Evolutionary conservation across 2,888 invertebrate genomes (phyloP).

Genomic region (Leptopilina drosophilae): DNA sequence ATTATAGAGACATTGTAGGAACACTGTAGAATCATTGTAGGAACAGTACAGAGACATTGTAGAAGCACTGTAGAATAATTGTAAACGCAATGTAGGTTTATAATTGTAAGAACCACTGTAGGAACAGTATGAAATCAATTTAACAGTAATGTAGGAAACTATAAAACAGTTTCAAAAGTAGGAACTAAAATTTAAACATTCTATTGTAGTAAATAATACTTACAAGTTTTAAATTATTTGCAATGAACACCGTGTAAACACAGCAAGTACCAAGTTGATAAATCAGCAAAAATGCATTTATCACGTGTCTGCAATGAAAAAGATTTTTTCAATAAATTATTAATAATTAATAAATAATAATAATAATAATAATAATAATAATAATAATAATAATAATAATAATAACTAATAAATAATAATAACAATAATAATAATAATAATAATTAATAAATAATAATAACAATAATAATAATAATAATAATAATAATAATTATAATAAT

Average conservation of each 20-base stretch:
- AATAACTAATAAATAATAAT: too few species aligned
- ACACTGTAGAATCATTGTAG: not conserved
- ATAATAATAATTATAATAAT: too few species aligned
- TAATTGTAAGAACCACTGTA: too few species aligned
- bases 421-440: too few species aligned
- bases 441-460: too few species aligned
- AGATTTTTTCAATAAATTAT: not conserved
- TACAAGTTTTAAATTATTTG: constrained; percentile 83
- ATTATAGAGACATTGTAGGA: too few species aligned
- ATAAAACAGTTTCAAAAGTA: not conserved
- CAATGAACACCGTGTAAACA: constrained; percentile 90
- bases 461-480: too few species aligned
- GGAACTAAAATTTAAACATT: not conserved
- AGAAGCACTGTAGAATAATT: too few species aligned
- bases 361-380: too few species aligned
- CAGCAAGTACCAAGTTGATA: constrained; percentile 95
- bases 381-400: too few species aligned
- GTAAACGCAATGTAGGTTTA: not conserved
- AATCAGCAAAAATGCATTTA: constrained; percentile 86
- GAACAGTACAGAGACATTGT: not conserved
- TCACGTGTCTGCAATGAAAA: constrained; percentile 81
- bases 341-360: not conserved
- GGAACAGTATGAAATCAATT: too few species aligned
- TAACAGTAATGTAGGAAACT: too few species aligned
- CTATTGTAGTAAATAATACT: not conserved